Percentiles rank a stretch among this genome's conserved stretches.
phyloP scores from a whole-genome alignment of 2,113 vertebrate genomes.

The Bubo bubo region DNA sequence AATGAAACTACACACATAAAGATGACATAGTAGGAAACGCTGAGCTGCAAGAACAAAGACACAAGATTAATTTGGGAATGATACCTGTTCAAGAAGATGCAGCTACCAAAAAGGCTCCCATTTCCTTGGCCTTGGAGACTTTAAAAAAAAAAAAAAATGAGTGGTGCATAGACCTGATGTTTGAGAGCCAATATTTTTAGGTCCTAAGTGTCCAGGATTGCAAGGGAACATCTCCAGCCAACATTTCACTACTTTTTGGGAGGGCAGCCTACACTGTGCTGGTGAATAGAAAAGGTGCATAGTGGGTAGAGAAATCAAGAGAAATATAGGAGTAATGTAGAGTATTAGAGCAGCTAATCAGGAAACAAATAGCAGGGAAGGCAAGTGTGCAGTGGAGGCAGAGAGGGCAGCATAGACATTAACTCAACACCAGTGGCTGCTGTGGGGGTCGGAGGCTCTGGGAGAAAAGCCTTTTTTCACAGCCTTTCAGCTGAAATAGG shows the following conservation, averaged over 20 bases:
- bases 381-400: background rate
- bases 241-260: background rate
- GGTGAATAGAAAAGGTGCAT: background rate
- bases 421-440: background rate
- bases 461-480: background rate
- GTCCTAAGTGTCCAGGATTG: accelerated
- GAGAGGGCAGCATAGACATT: background rate
- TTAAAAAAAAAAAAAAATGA: background rate
- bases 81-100: background rate
- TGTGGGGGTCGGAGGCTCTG: background rate
- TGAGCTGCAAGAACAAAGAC: background rate
- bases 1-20: background rate
- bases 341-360: background rate
- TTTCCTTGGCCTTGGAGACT: background rate
- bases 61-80: background rate
- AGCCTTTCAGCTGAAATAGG: background rate
- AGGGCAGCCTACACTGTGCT: background rate
- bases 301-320: background rate
- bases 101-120: background rate
- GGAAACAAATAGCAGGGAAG: background rate
- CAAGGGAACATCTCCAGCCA: background rate
- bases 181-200: background rate
- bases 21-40: background rate
- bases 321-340: background rate
- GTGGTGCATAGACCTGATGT: background rate